These are phyloP conservation scores for Yoshiicerus persimilis DNA, from an alignment of 1,140 invertebrate genomes.

Conservation along the genomic window DNA sequence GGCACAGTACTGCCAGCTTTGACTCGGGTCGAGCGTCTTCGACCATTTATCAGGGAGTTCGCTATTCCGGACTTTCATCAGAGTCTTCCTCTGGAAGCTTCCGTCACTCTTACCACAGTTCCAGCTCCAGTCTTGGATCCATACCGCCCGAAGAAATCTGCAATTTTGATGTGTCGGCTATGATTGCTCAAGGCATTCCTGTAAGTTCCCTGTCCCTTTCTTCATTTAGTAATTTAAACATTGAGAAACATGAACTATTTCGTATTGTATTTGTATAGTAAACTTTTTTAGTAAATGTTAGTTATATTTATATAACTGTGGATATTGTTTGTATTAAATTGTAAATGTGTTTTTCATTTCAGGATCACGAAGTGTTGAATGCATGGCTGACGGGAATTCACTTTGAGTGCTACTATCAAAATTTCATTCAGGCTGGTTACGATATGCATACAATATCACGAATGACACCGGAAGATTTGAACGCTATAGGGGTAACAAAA, in stretches of 20 bases:
- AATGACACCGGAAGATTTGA: conserved; percentile 90
- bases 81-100: conserved; percentile 56
- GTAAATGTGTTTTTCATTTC: conserved; percentile 30
- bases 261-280: background rate
- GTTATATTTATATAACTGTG: too few species aligned
- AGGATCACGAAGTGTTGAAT: conserved; percentile 78
- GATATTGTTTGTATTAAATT: background rate
- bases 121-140: conserved; percentile 61
- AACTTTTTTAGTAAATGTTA: background rate
- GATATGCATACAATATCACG: conserved; percentile 95
- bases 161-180: conserved; percentile 61
- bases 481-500: conserved; percentile 79
- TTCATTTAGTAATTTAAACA: background rate
- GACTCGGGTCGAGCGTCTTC: conserved; percentile 87
- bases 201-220: conserved; percentile 53
- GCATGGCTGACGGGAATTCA: conserved; percentile 92
- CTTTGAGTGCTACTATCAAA: conserved; percentile 92
- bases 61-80: conserved; percentile 58
- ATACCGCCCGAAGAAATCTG: conserved; percentile 54
- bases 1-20: conserved; percentile 87
- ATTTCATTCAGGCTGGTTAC: conserved; percentile 94
- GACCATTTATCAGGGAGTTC: conserved; percentile 57
- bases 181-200: conserved; percentile 61
- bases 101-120: conserved; percentile 61
- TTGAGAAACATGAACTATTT: background rate